These are phyloP conservation scores for Sphaeramia orbicularis DNA, from an alignment of 2,797 vertebrate species.

Conservation along the genomic window DNA sequence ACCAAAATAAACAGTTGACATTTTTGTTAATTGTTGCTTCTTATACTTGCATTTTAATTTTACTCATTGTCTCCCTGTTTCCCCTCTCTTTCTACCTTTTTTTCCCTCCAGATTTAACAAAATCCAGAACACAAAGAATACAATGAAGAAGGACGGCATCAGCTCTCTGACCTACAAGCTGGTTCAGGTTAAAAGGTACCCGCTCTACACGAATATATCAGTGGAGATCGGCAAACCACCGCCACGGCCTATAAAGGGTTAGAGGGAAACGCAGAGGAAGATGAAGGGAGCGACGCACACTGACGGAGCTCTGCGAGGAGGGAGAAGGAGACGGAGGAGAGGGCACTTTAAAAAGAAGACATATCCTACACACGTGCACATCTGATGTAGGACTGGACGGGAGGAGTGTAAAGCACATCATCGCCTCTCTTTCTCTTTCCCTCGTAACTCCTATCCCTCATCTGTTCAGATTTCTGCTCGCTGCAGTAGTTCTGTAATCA, in stretches of 20 bases:
- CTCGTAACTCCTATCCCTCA: conserved; percentile 5
- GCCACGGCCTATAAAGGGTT: conserved; percentile 91
- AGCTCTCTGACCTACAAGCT: conserved; percentile 93
- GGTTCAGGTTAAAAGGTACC: conserved; percentile 90
- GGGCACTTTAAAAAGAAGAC: conserved; percentile 8
- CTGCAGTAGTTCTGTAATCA: conserved; percentile 43
- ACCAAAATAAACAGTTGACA: background rate
- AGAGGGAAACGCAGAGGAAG: conserved; percentile 52
- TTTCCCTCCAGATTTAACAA: conserved; percentile 91
- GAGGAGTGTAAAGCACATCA: conserved; percentile 53
- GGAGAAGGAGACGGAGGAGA: conserved; percentile 5
- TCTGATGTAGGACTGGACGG: conserved; percentile 12
- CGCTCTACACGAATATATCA: conserved; percentile 97
- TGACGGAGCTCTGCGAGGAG: background rate
- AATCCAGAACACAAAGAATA: conserved; percentile 99
- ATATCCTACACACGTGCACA: conserved; percentile 26
- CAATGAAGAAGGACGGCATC: conserved; percentile 98
- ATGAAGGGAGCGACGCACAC: background rate
- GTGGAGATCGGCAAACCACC: conserved; percentile 97
- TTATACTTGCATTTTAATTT: conserved; percentile 13
- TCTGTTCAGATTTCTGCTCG: conserved; percentile 48
- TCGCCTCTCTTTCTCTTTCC: conserved; percentile 36
- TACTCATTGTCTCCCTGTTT: conserved; percentile 1
- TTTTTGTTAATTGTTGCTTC: conserved; percentile 2
- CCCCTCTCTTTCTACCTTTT: conserved; percentile 11